Conservation (phyloP, 1,140 invertebrate genomes). For the Drosophila triauraria region DNA sequence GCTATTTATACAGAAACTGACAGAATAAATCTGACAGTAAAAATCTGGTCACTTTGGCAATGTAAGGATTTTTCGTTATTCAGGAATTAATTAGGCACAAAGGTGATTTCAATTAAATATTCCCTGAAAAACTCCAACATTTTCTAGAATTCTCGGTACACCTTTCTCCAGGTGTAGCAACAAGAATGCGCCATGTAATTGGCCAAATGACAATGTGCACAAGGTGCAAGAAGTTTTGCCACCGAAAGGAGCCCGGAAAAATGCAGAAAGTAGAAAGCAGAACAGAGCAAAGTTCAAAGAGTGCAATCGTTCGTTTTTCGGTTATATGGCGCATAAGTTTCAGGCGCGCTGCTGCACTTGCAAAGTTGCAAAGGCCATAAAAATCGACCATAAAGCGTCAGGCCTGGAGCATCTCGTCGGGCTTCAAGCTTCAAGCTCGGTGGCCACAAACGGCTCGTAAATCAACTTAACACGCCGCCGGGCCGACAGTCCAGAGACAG, state of each 20-base stretch:
- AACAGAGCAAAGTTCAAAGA: slow-evolving; percentile 35
- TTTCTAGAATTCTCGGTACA: background rate
- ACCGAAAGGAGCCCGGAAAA: slow-evolving; percentile 16
- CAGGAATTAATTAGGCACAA: no score
- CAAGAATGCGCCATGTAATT: slow-evolving; percentile 62
- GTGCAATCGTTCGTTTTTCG: slow-evolving; percentile 51
- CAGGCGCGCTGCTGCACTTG: slow-evolving; percentile 61
- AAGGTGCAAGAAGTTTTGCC: slow-evolving; percentile 63
- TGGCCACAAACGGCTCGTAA: slow-evolving; percentile 59
- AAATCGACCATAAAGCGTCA: slow-evolving; percentile 70
- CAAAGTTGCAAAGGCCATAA: slow-evolving; percentile 73
- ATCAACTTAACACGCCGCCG: slow-evolving; percentile 65
- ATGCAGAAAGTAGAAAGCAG: slow-evolving; percentile 7
- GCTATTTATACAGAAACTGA: background rate
- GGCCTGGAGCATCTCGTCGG: slow-evolving; percentile 14
- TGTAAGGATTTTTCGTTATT: no score
- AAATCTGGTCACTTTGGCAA: no score
- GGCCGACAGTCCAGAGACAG: slow-evolving; percentile 39
- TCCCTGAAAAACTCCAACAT: no score
- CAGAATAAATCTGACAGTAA: no score
- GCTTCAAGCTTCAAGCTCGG: slow-evolving; percentile 35
- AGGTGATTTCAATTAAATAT: no score
- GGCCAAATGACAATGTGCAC: slow-evolving; percentile 66
- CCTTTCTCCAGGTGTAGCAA: slow-evolving; percentile 5
- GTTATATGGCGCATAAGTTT: slow-evolving; percentile 77